A percentile compares a stretch with the other conserved stretches of the same genome.
phyloP scores from a whole-genome alignment of 2,113 vertebrate species.

The Ptychochromis oligacanthus region DNA sequence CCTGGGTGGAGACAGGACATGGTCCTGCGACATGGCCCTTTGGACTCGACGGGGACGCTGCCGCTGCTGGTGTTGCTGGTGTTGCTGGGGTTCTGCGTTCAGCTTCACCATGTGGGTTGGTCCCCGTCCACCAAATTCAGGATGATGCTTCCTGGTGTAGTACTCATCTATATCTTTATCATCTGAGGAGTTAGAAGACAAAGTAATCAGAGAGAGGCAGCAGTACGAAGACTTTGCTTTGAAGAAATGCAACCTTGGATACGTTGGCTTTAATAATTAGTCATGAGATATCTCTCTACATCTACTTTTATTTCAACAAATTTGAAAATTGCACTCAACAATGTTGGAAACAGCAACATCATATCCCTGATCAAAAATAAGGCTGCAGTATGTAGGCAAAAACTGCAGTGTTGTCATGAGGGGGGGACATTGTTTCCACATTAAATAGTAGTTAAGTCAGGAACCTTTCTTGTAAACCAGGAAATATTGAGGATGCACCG shows the following conservation, averaged over 20 bases:
- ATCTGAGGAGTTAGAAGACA: constrained; percentile 71
- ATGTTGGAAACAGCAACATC: not conserved
- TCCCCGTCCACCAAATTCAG: constrained; percentile 84
- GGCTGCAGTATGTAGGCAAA: not conserved
- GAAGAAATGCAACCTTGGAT: not conserved
- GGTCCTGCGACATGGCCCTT: constrained; percentile 97
- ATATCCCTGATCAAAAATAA: not conserved
- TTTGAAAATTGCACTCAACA: not conserved
- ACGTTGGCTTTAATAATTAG: not conserved
- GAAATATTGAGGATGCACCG: not conserved
- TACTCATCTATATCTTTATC: constrained; percentile 94
- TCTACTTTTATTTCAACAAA: not conserved
- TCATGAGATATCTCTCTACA: not conserved
- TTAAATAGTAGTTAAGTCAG: rapidly evolving
- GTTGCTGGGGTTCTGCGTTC: constrained; percentile 80
- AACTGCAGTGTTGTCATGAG: not conserved
- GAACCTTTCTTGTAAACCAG: not conserved
- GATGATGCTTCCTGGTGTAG: constrained; percentile 90
- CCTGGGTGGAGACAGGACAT: constrained; percentile 89
- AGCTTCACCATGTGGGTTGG: constrained; percentile 91
- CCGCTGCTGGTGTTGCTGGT: constrained; percentile 65
- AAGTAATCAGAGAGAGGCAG: not conserved
- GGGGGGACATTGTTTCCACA: not conserved
- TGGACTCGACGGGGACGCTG: constrained; percentile 91
- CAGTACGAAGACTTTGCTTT: not conserved